phyloP scores from a whole-genome alignment of 1,140 invertebrate species.

The Stegodyphus dumicola region DNA sequence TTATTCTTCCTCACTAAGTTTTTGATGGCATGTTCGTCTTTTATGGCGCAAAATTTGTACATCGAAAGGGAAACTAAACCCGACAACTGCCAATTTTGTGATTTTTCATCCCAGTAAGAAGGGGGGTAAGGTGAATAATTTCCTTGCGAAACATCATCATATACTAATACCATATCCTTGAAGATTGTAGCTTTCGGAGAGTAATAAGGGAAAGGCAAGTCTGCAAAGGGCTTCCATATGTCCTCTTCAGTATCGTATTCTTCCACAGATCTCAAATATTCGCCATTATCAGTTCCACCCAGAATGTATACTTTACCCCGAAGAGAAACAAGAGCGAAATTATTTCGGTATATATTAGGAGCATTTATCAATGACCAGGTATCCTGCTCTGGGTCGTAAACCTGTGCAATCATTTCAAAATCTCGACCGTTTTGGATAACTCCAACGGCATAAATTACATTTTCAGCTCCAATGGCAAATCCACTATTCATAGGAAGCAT shows the following conservation, averaged over 20 bases:
- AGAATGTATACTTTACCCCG: neutral
- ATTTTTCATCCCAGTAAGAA: neutral
- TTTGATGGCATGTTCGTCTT: neutral
- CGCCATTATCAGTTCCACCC: neutral
- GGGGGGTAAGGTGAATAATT: neutral
- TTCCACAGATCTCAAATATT: neutral
- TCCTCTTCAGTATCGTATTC: neutral
- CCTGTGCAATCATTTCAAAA: neutral
- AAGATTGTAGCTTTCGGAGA: neutral
- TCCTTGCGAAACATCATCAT: neutral
- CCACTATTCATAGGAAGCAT: neutral
- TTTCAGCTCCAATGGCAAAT: neutral
- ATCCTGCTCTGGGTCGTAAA: neutral
- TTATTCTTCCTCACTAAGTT: neutral
- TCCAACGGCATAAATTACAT: neutral
- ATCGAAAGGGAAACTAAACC: neutral
- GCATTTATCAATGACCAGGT: neutral
- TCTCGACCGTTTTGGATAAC: neutral
- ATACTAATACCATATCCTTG: neutral
- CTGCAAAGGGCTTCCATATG: neutral
- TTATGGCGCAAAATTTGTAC: neutral
- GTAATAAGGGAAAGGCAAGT: neutral
- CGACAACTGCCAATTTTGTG: neutral
- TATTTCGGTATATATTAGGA: neutral
- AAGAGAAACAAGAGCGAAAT: conserved; percentile 1